Percentiles rank a stretch among this genome's conserved stretches.
Evolutionary conservation across 2,888 invertebrate species (phyloP).

Genomic region (Neocrepidodera transversa): DNA sequence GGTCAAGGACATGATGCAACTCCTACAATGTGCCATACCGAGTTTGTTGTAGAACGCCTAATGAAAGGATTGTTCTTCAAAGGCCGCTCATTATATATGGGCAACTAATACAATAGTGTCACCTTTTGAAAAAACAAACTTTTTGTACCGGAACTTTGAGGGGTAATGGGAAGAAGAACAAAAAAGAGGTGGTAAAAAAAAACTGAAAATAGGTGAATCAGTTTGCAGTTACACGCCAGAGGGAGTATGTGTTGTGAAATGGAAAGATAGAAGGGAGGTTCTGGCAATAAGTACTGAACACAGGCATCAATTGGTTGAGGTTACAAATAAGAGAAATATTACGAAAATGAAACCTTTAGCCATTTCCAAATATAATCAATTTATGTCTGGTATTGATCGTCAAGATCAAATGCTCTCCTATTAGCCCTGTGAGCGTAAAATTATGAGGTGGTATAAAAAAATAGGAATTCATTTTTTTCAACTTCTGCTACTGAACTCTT

Average conservation of each 20-base stretch:
- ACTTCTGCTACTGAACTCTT: background rate
- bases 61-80: background rate
- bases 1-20: constrained; percentile 1
- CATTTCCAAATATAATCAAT: background rate
- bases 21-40: constrained; percentile 26
- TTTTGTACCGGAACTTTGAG: constrained; percentile 32
- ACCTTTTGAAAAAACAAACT: constrained; percentile 27
- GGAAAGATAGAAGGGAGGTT: background rate
- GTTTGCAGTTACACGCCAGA: background rate
- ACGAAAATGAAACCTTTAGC: background rate
- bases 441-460: background rate
- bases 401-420: background rate
- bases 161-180: no score
- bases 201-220: background rate
- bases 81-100: background rate
- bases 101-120: background rate
- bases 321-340: background rate
- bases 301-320: background rate
- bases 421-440: background rate
- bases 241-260: background rate
- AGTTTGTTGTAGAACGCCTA: constrained; percentile 35
- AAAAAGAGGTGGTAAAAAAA: no score
- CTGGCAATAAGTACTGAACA: background rate
- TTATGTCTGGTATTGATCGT: background rate
- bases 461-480: background rate